These are phyloP conservation scores for Caenorhabditis becei DNA, from an alignment of 2,888 invertebrate species.

Conservation along the genomic window DNA sequence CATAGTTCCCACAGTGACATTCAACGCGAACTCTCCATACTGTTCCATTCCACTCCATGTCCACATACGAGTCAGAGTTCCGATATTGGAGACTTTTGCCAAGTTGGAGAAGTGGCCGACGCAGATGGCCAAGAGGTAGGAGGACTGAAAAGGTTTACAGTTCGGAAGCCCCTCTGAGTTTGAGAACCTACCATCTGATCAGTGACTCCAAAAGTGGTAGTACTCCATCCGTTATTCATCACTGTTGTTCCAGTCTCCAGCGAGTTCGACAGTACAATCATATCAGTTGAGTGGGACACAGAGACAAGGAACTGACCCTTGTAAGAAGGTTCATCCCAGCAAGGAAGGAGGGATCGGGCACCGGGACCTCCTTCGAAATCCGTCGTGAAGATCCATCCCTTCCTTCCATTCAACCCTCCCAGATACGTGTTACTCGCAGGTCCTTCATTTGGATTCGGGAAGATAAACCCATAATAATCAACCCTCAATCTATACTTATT, in stretches of 20 bases:
- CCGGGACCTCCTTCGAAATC: slow-evolving; percentile 67
- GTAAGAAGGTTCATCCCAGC: slow-evolving; percentile 70
- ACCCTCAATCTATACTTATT: slow-evolving; percentile 23
- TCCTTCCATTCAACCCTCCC: slow-evolving; percentile 37
- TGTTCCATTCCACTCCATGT: slow-evolving; percentile 86
- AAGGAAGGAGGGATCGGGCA: slow-evolving; percentile 64
- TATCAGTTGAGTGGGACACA: slow-evolving; percentile 59
- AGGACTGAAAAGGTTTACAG: slow-evolving; percentile 86
- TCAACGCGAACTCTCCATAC: slow-evolving; percentile 76
- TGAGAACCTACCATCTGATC: slow-evolving; percentile 84
- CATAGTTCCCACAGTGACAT: slow-evolving; percentile 67
- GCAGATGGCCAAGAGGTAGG: slow-evolving; percentile 90
- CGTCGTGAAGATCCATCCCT: slow-evolving; percentile 65
- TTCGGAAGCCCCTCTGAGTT: too few relatives aligned
- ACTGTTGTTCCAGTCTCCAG: slow-evolving; percentile 21
- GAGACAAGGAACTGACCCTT: slow-evolving; percentile 55
- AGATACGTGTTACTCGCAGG: slow-evolving; percentile 58
- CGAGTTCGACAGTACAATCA: slow-evolving; percentile 65
- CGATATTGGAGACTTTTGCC: slow-evolving; percentile 35
- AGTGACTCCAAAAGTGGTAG: slow-evolving; percentile 56
- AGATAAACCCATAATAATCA: slow-evolving; percentile 62
- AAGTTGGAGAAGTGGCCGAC: slow-evolving; percentile 88
- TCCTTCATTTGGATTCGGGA: slow-evolving; percentile 57
- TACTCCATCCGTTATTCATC: slow-evolving; percentile 47
- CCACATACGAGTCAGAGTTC: slow-evolving; percentile 85